These are phyloP conservation scores for Nymphalis io DNA, from an alignment of 1,140 invertebrate genomes.

Conservation along the genomic window DNA sequence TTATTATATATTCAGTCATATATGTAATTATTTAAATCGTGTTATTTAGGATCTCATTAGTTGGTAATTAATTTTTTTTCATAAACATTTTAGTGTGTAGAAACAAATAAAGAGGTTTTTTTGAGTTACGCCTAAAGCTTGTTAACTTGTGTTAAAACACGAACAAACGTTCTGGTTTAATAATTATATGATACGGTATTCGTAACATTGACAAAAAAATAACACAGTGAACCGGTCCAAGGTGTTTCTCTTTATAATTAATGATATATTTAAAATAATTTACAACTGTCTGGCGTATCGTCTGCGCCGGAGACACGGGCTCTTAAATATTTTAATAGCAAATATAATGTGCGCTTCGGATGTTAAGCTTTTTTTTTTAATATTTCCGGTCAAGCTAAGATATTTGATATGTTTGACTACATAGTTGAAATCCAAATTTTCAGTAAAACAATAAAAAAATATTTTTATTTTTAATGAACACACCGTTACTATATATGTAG, in stretches of 20 bases:
- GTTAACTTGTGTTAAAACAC: not conserved
- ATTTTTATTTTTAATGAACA: no score
- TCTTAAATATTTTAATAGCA: not conserved
- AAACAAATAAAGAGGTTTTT: not conserved
- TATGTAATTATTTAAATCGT: no score
- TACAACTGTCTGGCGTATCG: conserved; percentile 12
- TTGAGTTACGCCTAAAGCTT: not conserved
- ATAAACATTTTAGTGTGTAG: no score
- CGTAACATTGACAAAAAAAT: not conserved
- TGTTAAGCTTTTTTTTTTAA: not conserved
- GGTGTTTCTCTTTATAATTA: not conserved
- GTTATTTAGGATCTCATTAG: no score
- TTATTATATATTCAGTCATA: no score
- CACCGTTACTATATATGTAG: not conserved
- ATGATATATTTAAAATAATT: conserved; percentile 11
- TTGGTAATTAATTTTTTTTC: no score
- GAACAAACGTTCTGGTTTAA: not conserved
- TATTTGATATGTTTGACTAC: no score
- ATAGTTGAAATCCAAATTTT: no score
- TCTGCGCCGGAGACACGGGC: conserved; percentile 2
- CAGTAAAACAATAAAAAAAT: no score
- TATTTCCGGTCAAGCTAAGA: not conserved
- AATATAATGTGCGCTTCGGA: not conserved
- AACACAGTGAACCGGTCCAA: not conserved
- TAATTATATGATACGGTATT: not conserved